Evolutionary conservation across 2,797 vertebrate species (phyloP), one percentile per base, ranked within the genome.

Genomic region (Lacerta agilis): DNA sequence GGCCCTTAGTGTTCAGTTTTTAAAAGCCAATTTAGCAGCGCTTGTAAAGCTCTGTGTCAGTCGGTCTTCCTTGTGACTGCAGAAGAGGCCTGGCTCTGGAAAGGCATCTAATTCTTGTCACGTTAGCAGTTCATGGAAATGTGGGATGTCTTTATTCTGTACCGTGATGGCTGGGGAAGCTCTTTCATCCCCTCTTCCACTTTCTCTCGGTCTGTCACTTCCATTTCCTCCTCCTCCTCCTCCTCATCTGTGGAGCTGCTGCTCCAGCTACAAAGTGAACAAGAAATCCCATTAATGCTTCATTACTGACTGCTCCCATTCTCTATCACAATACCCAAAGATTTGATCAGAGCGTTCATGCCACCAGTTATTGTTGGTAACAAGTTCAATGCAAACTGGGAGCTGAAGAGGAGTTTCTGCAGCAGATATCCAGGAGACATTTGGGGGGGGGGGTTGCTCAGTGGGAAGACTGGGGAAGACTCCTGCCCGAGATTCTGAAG

Each of bases 211-310:
- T 78, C 85, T 80, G 84, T 8, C 88, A 66, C 33, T 8, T 67
- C 38, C 66, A 3, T 11, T 38, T 88, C 82, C 23, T 55, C 49
- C 49, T 55, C 49, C 49, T 90, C 33, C 33, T 33, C 93, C 3
- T 94, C 93, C 4, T 93, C 93, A 72, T 94, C 93, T 23, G 41
- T 36, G 27, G 94, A 95, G 77, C 93, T 95, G 82, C 88, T 73
- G 0, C 87, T 93, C 66, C 73, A 81, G 67, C 95, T 96, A 25
- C 33, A 33, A 92, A 92, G 85, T 1, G 89, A 90, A 92, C 38
- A 3, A 86, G 66, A 91, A 1, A 61, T 23, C 76, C 41, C 36
- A 76, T 43, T 6, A 43, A 82, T 83, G 86, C 66, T 86, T 79
- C 23, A 27, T 43, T 23, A 13, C 36, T 45, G 7, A 41, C 25